These are phyloP conservation scores for Lepisosteus osseus DNA, from an alignment of 2,113 vertebrate species.

Conservation along the genomic window DNA sequence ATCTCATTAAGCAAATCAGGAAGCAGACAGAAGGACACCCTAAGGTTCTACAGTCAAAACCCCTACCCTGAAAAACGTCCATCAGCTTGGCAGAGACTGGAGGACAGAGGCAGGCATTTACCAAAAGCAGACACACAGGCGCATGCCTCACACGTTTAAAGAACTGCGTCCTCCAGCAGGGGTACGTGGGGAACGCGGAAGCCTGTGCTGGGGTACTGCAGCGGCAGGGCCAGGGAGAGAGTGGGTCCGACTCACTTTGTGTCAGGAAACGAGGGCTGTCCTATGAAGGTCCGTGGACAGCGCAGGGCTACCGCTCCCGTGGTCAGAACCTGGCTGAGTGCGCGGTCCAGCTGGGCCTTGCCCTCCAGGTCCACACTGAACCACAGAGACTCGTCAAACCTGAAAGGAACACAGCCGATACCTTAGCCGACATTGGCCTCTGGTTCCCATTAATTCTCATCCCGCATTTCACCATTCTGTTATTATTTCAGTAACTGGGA, in stretches of 20 bases:
- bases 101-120: not conserved
- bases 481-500: too few relatives aligned
- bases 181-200: too few relatives aligned
- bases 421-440: not conserved
- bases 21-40: too few relatives aligned
- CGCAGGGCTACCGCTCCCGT: slow-evolving; percentile 74
- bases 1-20: too few relatives aligned
- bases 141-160: too few relatives aligned
- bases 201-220: too few relatives aligned
- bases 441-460: too few relatives aligned
- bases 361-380: slow-evolving; percentile 80
- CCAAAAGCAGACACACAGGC: too few relatives aligned
- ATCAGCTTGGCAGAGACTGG: not conserved
- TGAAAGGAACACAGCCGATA: slow-evolving; percentile 39
- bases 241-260: slow-evolving; percentile 60
- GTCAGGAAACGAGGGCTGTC: slow-evolving; percentile 59
- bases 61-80: not conserved
- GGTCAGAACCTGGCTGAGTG: slow-evolving; percentile 72
- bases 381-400: slow-evolving; percentile 91
- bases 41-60: too few relatives aligned
- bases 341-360: slow-evolving; percentile 61
- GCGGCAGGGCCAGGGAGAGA: not conserved
- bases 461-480: too few relatives aligned
- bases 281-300: slow-evolving; percentile 78
- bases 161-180: too few relatives aligned